phyloP scores from a whole-genome alignment of 1,140 invertebrate genomes.

The Portunus trituberculatus region DNA sequence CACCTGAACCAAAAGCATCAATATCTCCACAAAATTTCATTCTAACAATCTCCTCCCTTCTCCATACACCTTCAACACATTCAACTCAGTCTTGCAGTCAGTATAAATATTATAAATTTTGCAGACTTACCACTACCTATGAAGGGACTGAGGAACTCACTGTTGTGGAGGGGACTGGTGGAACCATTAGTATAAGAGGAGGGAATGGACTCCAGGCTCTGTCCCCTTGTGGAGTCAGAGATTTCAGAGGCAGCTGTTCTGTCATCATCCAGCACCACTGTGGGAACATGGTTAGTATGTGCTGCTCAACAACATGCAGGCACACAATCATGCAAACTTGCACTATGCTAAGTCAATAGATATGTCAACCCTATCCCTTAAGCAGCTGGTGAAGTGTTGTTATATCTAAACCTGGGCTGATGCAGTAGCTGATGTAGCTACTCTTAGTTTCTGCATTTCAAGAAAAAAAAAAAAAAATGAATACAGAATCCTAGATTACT shows the following conservation, averaged over 20 bases:
- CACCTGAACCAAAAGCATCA: no score
- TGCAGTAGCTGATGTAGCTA: no score
- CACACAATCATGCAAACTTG: no score
- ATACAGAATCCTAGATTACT: no score
- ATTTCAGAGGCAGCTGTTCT: conserved; percentile 64
- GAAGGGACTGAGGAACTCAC: conserved; percentile 36
- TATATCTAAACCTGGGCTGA: no score
- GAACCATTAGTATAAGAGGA: conserved; percentile 92
- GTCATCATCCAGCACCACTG: conserved; percentile 68
- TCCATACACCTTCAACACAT: neutral
- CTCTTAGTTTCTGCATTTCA: no score
- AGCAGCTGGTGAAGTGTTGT: no score
- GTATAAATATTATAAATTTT: neutral
- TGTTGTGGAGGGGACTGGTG: conserved; percentile 71
- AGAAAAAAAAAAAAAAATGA: no score
- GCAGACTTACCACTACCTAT: conserved; percentile 1
- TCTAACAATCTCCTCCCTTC: neutral
- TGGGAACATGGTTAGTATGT: neutral
- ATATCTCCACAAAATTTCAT: no score
- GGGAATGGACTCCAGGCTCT: conserved; percentile 93
- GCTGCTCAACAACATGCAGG: no score
- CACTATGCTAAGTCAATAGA: no score
- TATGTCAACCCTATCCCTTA: no score
- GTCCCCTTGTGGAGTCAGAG: conserved; percentile 79
- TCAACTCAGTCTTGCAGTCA: neutral